These are phyloP conservation scores for Eumacrocentrus americanus DNA, from an alignment of 2,888 invertebrate genomes.

Conservation along the genomic window DNA sequence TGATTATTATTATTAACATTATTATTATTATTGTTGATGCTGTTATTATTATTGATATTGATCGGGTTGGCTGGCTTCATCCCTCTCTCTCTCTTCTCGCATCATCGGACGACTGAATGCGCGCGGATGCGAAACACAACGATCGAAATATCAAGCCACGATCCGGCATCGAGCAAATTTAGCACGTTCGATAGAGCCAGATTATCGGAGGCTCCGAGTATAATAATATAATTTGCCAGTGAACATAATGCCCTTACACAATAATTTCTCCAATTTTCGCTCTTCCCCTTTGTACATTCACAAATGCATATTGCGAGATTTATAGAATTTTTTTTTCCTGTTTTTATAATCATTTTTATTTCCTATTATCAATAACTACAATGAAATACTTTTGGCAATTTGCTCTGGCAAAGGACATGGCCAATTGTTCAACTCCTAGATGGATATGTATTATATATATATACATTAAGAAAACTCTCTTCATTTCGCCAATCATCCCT, in stretches of 20 bases:
- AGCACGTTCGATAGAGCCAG: conserved; percentile 36
- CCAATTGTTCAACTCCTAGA: too few species aligned
- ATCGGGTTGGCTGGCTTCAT: conserved; percentile 39
- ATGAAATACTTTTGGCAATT: too few species aligned
- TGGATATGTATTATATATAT: neutral
- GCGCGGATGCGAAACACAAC: conserved; percentile 20
- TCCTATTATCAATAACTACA: neutral
- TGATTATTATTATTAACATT: conserved; percentile 34
- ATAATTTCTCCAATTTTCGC: conserved; percentile 23
- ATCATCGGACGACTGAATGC: conserved; percentile 9
- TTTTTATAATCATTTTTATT: conserved; percentile 1
- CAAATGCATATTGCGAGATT: neutral
- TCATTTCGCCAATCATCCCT: conserved; percentile 1
- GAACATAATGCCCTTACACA: conserved; percentile 10
- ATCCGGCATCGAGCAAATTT: conserved; percentile 31
- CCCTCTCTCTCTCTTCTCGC: conserved; percentile 17
- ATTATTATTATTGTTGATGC: conserved; percentile 39
- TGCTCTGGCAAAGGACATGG: too few species aligned
- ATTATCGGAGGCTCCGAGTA: conserved; percentile 28
- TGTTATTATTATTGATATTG: conserved; percentile 46
- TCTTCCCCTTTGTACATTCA: conserved; percentile 3
- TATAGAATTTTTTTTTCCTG: neutral
- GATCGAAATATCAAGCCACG: conserved; percentile 33
- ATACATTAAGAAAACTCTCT: neutral
- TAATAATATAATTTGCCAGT: conserved; percentile 24